Base-by-base conservation (phyloP, 1,140 invertebrate species). In the Philopotamus ludificatus region DNA sequence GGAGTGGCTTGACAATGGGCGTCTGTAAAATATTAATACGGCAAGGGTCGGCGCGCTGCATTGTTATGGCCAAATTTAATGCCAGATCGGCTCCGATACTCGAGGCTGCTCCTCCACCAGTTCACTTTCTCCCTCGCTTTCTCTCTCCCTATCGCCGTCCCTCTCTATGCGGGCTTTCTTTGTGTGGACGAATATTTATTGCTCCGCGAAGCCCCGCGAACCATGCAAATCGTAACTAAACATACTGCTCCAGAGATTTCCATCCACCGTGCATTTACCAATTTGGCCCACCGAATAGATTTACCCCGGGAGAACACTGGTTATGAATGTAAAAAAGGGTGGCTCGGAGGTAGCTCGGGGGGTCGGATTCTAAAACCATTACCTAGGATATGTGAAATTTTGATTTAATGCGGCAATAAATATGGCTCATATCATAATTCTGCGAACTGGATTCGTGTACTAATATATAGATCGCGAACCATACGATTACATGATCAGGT, bases 31-130 rank as follows among this genome's bases (percentile, higher is more conserved):
- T 60, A 60, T 60, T 60, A 60, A 60, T 60, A 60, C 47, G 45
- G 57, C 57, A 22, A 60, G 41, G 55, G 55, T 58, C 55, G 57
- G 47, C 42, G n/a, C n/a, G 28, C 28, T 60, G 57, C 47, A 60
- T 60, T 60, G 57, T 60, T 60, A 60, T 60, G 57, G 57, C n/a
- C 42, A 34, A 60, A 60, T 60, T 60, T 60, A 60, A 60, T 60
- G 57, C 39, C 34, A 44, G 41, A 58, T 58, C 39, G 55, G 55
- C 15, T n/a, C 42, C 15, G 53, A 57, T 57, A 57, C 34, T 34
- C 34, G 7, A 42, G 28, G 28, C 12, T 34, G 28, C 12, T 7
- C 28, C 12, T 34, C 4, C 28, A 34, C 28, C 23, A 15, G 28
- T 53, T 22, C 20, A 53, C 50, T 53, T 25, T 49, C 47, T 15